Evolutionary conservation across 2,113 vertebrate species (phyloP).

Genomic region (Delphinapterus leucas): DNA sequence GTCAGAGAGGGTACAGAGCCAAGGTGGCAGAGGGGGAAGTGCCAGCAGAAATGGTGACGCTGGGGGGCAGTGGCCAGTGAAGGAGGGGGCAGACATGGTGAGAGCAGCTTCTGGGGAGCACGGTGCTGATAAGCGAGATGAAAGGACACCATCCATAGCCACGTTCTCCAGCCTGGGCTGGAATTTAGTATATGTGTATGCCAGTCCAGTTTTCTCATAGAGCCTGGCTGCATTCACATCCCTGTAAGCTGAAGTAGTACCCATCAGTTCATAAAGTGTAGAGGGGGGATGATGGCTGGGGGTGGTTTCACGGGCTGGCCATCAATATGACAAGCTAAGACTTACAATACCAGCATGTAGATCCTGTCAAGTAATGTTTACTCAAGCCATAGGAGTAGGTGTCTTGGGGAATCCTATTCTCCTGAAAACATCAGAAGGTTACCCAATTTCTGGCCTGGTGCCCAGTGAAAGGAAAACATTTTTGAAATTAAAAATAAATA

Average conservation of each 20-base stretch:
- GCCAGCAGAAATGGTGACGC: neutral
- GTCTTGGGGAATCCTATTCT: neutral
- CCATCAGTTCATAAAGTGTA: neutral
- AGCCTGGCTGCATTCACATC: neutral
- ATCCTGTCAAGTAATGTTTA: neutral
- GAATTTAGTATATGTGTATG: accelerated
- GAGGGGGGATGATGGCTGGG: neutral
- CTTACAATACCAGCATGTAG: no score
- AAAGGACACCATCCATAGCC: neutral
- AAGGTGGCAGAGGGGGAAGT: neutral
- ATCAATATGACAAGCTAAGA: neutral
- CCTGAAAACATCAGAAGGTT: neutral
- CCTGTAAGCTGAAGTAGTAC: neutral
- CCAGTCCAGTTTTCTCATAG: neutral
- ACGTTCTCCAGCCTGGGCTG: neutral
- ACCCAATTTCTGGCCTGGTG: neutral
- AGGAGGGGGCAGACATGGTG: neutral
- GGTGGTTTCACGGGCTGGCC: neutral
- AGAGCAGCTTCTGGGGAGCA: neutral
- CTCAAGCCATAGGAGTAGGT: neutral
- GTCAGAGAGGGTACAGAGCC: neutral
- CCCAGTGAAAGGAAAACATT: neutral
- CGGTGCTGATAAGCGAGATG: neutral
- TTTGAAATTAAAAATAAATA: neutral
- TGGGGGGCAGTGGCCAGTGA: neutral